Conservation (phyloP, 1,140 invertebrate species). For the Drosophila kanapiae region DNA sequence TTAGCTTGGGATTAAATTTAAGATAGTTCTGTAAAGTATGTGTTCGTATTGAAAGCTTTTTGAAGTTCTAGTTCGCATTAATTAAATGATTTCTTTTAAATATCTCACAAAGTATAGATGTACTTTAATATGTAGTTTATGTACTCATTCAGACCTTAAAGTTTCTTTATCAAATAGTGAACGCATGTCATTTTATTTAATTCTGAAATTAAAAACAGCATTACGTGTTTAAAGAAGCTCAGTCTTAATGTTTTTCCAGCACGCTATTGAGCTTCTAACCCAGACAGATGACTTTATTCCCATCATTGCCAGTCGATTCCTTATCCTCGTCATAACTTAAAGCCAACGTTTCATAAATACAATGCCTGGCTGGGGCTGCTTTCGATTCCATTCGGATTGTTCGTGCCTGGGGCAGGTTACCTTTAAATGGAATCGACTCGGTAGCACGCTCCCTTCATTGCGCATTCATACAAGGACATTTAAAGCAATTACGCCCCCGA, state of each 20-base stretch:
- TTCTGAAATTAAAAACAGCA: background rate
- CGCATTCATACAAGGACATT: conserved; percentile 80
- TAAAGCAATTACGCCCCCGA: conserved; percentile 79
- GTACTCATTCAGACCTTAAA: background rate
- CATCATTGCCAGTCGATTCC: conserved; percentile 22
- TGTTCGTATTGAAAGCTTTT: too few species aligned
- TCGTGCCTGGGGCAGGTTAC: conserved; percentile 41
- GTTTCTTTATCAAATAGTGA: background rate
- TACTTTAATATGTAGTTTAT: background rate
- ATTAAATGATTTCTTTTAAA: too few species aligned
- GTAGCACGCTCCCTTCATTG: conserved; percentile 48
- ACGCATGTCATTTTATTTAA: background rate
- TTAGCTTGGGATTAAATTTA: background rate
- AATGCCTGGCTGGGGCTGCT: background rate
- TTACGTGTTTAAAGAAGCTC: too few species aligned
- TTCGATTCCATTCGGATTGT: conserved; percentile 3
- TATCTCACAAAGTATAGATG: too few species aligned
- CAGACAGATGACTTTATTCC: conserved; percentile 25
- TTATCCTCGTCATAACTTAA: conserved; percentile 21
- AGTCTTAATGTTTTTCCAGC: conserved; percentile 5
- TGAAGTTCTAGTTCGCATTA: too few species aligned
- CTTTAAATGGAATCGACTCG: conserved; percentile 55
- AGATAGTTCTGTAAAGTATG: background rate
- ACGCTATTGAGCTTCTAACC: background rate
- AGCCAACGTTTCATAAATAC: conserved; percentile 11